Evolutionary conservation across 64 coral and sea anemone species (phyloP).

Genomic region (Trachythela sp.): DNA sequence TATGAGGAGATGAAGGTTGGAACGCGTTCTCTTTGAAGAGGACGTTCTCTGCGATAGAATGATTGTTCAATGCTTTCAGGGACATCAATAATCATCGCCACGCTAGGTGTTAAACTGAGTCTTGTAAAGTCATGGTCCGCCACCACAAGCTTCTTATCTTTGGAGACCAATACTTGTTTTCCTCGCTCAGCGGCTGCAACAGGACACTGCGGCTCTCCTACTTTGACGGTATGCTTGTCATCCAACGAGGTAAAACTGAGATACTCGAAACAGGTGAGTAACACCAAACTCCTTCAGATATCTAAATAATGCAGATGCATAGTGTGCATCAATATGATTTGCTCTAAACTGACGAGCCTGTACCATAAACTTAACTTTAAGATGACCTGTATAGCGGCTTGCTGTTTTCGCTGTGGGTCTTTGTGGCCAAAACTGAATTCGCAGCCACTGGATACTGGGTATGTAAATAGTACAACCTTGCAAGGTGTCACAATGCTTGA

Average conservation of each 20-base stretch:
- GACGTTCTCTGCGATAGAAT: conserved; percentile 30
- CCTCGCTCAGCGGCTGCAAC: background rate
- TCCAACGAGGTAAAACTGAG: conserved; percentile 5
- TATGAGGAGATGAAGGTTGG: conserved; percentile 8
- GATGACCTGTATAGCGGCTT: conserved; percentile 6
- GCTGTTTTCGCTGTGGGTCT: conserved; percentile 43
- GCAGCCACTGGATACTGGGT: conserved; percentile 40
- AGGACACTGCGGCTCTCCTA: conserved; percentile 27
- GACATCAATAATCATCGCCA: conserved; percentile 32
- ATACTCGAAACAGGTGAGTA: conserved; percentile 41
- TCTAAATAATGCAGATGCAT: conserved; percentile 42
- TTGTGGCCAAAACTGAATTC: conserved; percentile 35
- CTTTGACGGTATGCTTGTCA: too few relatives aligned
- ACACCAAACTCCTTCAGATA: conserved; percentile 41
- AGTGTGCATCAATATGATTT: conserved; percentile 37
- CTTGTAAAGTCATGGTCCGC: conserved; percentile 28
- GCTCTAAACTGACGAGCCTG: conserved; percentile 33
- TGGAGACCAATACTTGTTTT: conserved; percentile 9
- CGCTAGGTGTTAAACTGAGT: conserved; percentile 22
- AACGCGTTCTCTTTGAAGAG: conserved; percentile 43
- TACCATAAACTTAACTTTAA: too few relatives aligned
- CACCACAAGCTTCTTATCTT: background rate
- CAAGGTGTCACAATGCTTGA: conserved; percentile 12
- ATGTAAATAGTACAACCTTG: conserved; percentile 39
- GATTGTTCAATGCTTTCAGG: conserved; percentile 39